A percentile compares a stretch with the other conserved stretches of the same genome.
Conservation (phyloP, 2,113 vertebrate genomes). For the Lanius collurio region DNA sequence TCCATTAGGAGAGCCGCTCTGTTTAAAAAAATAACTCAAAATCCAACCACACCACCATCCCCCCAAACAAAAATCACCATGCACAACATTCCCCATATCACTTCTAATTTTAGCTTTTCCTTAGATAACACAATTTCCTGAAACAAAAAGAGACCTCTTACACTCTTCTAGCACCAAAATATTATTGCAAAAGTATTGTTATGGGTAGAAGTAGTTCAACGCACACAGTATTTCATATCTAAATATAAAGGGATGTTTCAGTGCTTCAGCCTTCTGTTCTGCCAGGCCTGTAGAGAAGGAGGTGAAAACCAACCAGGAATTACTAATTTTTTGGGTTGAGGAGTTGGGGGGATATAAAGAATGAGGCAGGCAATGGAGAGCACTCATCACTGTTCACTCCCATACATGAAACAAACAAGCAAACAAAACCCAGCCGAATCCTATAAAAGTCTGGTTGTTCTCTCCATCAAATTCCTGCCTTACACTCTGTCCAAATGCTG, state of each 20-base stretch:
- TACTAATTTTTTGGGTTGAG: not conserved
- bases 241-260: not conserved
- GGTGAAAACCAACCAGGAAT: not conserved
- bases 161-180: not conserved
- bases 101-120: slow-evolving; percentile 35
- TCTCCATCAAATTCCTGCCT: not conserved
- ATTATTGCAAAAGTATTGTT: not conserved
- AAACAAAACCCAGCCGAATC: not conserved
- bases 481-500: not conserved
- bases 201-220: not conserved
- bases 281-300: not conserved
- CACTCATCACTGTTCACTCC: not conserved
- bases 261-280: not conserved
- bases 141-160: not conserved
- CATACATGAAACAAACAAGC: not conserved
- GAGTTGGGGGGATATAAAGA: not conserved
- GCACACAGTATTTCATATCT: not conserved
- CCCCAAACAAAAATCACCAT: fast-evolving
- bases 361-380: not conserved
- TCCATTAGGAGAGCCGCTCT: not conserved
- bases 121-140: slow-evolving; percentile 31
- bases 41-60: too few relatives aligned
- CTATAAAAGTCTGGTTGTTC: fast-evolving
- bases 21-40: not conserved
- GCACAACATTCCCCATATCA: not conserved